phyloP scores from a whole-genome alignment of 2,888 invertebrate genomes.

The Helicoverpa assulta region DNA sequence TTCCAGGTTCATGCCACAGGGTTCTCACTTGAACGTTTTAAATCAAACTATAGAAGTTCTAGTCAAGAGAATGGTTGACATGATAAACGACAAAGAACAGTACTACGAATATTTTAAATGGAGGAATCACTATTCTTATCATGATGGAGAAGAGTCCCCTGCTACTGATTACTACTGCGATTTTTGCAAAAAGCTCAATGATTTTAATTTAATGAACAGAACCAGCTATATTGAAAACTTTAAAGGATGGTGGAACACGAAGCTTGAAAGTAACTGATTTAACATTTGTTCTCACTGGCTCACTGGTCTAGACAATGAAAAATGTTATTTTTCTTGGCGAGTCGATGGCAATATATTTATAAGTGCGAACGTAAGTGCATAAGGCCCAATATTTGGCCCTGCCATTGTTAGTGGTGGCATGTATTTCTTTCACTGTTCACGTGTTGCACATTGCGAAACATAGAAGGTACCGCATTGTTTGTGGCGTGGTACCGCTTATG shows the following conservation, averaged over 20 bases:
- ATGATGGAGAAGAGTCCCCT: conserved; percentile 45
- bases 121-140: conserved; percentile 64
- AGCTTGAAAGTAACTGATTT: background rate
- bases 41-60: conserved; percentile 45
- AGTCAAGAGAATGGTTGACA: background rate
- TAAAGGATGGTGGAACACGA: conserved; percentile 15
- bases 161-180: conserved; percentile 67
- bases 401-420: too few relatives aligned
- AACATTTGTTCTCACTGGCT: background rate
- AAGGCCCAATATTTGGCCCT: too few relatives aligned
- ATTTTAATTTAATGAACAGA: conserved; percentile 39
- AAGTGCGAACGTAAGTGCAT: too few relatives aligned
- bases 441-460: too few relatives aligned
- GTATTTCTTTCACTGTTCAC: too few relatives aligned
- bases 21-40: conserved; percentile 64
- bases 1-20: conserved; percentile 70
- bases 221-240: conserved; percentile 19
- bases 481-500: too few relatives aligned
- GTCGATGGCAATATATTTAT: too few relatives aligned
- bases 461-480: too few relatives aligned
- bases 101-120: conserved; percentile 67
- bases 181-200: conserved; percentile 63
- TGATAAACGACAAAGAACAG: conserved; percentile 44
- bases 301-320: background rate
- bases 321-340: too few relatives aligned